Evolutionary conservation across 2,113 vertebrate species (phyloP), one percentile per base, ranked within the genome.

Genomic region (Oncorhynchus nerka): DNA sequence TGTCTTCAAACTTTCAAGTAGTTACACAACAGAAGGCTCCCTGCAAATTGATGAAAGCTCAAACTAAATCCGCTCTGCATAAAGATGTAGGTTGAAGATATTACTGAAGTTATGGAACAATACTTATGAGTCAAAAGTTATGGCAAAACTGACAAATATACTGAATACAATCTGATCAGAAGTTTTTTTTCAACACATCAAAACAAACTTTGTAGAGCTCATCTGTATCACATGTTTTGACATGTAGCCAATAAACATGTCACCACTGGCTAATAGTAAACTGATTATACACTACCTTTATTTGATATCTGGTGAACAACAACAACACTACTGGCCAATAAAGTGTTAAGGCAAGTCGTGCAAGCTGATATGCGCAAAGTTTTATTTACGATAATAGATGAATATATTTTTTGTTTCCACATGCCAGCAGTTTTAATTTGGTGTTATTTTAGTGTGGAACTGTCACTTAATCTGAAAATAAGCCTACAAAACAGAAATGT

Each of bases 391-490:
- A 84, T 79, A 83, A 87, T 85, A 78, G 34, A 88, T 78, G 65
- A 73, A 83, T 4, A 61, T 89, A 84, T 81, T 75, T 9, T 86
- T 81, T 87, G 88, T 90, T 91, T 91, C 89, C 85, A 89, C 85
- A 82, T 86, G 83, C 77, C 89, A 76, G 74, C 71, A 34, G 75
- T 89, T 84, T 89, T 89, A 90, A 89, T 91, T 86, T 87, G 86
- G 80, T 76, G 81, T 90, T 91, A 89, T 88, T 85, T 91, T 83
- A 87, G 76, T 71, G 75, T 28, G 88, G 89, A 90, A 91, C 77
- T 89, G 90, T 91, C 89, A 89, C 75, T 86, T 88, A 68, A 80
- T 88, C 88, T 86, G 81, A 85, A 83, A 86, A 84, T 78, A 83
- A 87, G 85, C 75, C 89, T 80, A 89, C 89, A 90, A 91, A 91